Evolutionary conservation across 2,888 invertebrate species (phyloP), one percentile per base, ranked within the genome.

Genomic region (Napeogenes sylphis): DNA sequence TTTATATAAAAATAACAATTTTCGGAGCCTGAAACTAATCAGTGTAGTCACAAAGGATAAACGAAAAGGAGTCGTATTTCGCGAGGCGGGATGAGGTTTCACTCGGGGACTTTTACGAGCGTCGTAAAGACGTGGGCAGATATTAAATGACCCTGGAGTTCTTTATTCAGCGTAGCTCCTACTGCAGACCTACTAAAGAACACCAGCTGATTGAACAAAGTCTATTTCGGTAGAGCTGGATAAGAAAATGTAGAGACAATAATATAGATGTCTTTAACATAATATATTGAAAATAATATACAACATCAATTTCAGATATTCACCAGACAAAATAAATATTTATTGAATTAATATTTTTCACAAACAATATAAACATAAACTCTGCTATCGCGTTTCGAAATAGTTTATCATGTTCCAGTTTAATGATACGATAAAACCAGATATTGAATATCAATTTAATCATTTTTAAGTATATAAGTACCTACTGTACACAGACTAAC

Each of bases 381-480:
- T 64, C 56, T 64, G 62, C 75, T 77, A 77, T 77, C 76, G 76
- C 78, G 77, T 83, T 81, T 80, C 83, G 81, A 81, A 85, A 82
- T 78, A 77, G 68, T 63, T 66, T 66, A 76, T 75, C 75, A 73
- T 80, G 78, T 83, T 81, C 75, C 82, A 80, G 78, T 86, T 84
- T 84, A 85, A 85, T 85, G 82, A 81, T 79, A 75, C 83, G 83
- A 86, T 86, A 86, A 86, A 81, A 78, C 62, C 72, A 82, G 84
- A 85, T 85, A 85, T 80, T 78, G 71, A 80, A 75, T 80, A 80
- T 81, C 79, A 76, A 78, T 78, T 74, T 79, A 80, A 77, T 79
- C 75, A 80, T 78, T 61, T 61, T 56, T 12, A 58, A 58, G 32
- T 45, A 38, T 38, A 59, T 45, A 58, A 58, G 32, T 45, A 38